phyloP scores from a whole-genome alignment of 2,888 invertebrate genomes.

The Callimorpha dominula region DNA sequence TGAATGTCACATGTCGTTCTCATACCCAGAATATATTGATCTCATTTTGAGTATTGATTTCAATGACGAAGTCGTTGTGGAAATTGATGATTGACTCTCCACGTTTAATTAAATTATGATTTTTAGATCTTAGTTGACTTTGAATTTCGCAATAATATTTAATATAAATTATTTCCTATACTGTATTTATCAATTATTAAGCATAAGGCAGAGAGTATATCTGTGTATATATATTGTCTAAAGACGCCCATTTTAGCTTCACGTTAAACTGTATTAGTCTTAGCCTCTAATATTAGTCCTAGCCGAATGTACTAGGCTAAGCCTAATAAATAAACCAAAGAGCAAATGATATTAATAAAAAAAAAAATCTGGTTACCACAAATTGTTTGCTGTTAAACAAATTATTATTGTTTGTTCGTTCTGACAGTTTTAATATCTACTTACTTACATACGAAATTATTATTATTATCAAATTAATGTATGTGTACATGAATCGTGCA shows the following conservation, averaged over 20 bases:
- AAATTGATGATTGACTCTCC: constrained; percentile 8
- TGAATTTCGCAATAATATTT: no score
- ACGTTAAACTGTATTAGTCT: background rate
- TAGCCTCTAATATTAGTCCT: background rate
- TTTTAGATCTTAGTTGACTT: no score
- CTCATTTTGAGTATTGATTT: constrained; percentile 50
- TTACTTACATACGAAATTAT: background rate
- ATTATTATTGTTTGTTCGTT: background rate
- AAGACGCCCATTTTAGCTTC: no score
- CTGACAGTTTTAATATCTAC: background rate
- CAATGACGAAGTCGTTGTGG: constrained; percentile 33
- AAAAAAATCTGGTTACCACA: no score
- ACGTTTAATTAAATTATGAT: background rate
- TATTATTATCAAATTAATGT: background rate
- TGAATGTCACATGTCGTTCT: constrained; percentile 78
- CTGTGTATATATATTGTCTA: background rate
- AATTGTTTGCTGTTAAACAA: no score
- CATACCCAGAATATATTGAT: constrained; percentile 78
- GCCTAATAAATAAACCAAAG: background rate
- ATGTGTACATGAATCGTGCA: background rate
- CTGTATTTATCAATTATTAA: background rate
- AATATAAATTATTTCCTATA: no score
- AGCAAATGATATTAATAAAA: background rate
- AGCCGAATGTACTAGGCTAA: no score
- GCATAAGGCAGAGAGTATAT: background rate